Evolutionary conservation across 2,888 invertebrate species (phyloP).

Genomic region (Pyralis farinalis): DNA sequence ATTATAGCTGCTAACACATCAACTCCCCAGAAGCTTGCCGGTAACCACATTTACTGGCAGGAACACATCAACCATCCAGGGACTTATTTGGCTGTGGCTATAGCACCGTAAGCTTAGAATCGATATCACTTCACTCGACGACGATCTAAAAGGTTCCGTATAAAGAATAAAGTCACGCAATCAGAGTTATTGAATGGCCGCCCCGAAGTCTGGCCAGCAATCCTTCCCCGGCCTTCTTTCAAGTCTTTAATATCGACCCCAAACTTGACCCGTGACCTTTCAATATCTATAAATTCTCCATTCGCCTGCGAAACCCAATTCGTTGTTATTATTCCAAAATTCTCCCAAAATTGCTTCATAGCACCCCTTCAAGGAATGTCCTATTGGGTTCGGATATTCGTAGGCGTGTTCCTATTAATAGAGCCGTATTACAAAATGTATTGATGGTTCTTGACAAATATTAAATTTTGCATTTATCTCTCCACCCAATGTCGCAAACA

Average conservation of each 20-base stretch:
- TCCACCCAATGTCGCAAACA: background rate
- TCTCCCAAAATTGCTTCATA: slow-evolving; percentile 2
- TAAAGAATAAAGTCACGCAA: slow-evolving; percentile 35
- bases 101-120: slow-evolving; percentile 22
- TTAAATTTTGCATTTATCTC: background rate
- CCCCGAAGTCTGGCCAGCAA: slow-evolving; percentile 29
- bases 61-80: too few relatives aligned
- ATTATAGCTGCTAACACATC: too few relatives aligned
- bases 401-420: slow-evolving; percentile 4
- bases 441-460: slow-evolving; percentile 4
- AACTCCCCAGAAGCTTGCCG: too few relatives aligned
- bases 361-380: background rate
- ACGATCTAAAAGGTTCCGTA: slow-evolving; percentile 23
- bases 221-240: slow-evolving; percentile 35
- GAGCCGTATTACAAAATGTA: slow-evolving; percentile 7
- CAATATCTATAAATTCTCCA: slow-evolving; percentile 38
- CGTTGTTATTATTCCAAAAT: slow-evolving; percentile 16
- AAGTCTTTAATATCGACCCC: slow-evolving; percentile 55
- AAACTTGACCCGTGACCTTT: slow-evolving; percentile 67
- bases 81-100: slow-evolving; percentile 1
- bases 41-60: too few relatives aligned
- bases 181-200: slow-evolving; percentile 38
- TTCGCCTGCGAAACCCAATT: slow-evolving; percentile 13
- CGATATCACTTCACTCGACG: too few relatives aligned
- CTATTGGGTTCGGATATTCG: background rate